Evolutionary conservation across 1,140 invertebrate species (phyloP), one percentile per base, ranked within the genome.

Genomic region (Triops cancriformis): DNA sequence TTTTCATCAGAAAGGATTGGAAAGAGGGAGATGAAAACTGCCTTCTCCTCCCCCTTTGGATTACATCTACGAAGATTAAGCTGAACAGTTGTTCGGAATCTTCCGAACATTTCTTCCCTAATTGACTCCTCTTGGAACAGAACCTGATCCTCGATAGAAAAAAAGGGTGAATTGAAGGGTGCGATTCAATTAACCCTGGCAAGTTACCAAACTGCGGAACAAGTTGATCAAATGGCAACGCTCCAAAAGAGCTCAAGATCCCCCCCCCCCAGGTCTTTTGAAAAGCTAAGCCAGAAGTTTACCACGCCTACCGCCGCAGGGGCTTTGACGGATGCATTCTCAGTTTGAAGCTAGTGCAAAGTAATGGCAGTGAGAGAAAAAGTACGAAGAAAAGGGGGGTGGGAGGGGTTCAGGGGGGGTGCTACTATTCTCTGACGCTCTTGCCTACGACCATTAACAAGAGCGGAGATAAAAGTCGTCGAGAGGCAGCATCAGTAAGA

Each of bases 181-280:
- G 51, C 51, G 51, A 64, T 64, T 64, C 51, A 64, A 64, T 64
- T 64, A 64, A 64, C 51, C 51, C 51, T 64, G 51, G 51, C 51
- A 64, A 64, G 51, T 64, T 64, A 64, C 51, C 51, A 64, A 64
- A 64, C 51, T 64, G 51, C 51, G 51, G 51, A 64, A 64, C 51
- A 64, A 64, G 51, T 64, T 64, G 51, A 64, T 64, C 51, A 64
- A 64, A 23, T 64, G 51, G 51, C 51, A 64, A 64, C 3, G 51
- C 10, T 64, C 51, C 51, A 64, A 64, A 64, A 64, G 18, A 64
- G 51, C 51, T 64, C 51, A 64, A 1, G 10, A 6, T 6, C 14
- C 14, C 51, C 14, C 23, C 23, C 23, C 51, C 51, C 51, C 51
- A 18, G 14, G 18, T 23, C 23, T 64, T 45, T 64, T 23, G 14